These are phyloP conservation scores for Actinia tenebrosa DNA, from an alignment of 64 coral and sea anemone species.

Conservation along the genomic window DNA sequence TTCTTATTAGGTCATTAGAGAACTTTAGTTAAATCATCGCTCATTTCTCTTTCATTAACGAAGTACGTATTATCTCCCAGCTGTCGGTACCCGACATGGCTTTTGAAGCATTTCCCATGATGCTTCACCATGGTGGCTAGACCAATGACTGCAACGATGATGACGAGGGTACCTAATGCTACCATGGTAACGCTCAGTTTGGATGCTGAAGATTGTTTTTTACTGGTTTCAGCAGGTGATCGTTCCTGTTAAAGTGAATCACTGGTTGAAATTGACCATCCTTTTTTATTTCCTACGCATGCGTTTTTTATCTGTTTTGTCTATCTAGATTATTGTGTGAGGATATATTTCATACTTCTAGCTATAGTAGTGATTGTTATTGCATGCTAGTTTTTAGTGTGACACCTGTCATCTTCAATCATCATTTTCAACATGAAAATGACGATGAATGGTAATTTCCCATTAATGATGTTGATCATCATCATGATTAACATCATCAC, in stretches of 20 bases:
- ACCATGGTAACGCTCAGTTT: neutral
- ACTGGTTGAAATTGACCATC: neutral
- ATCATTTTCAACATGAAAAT: too few species aligned
- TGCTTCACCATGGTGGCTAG: neutral
- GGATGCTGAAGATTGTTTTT: neutral
- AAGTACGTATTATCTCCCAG: slow-evolving; percentile 1
- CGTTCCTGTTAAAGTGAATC: neutral
- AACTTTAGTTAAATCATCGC: neutral
- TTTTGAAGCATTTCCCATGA: neutral
- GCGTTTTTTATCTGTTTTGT: neutral
- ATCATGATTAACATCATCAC: too few species aligned
- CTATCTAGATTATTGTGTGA: too few species aligned
- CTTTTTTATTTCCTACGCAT: neutral
- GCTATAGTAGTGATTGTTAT: too few species aligned
- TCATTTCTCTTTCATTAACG: neutral
- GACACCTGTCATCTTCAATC: too few species aligned
- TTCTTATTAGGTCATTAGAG: neutral
- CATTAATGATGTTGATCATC: too few species aligned
- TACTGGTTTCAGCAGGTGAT: neutral
- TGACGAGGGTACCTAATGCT: neutral
- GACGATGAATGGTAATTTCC: too few species aligned
- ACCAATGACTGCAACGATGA: neutral
- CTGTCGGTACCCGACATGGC: neutral
- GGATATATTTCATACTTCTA: too few species aligned
- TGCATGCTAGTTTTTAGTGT: too few species aligned